A percentile compares a stretch with the other conserved stretches of the same genome.
These are phyloP conservation scores for Parazoanthus atlanticus DNA, from an alignment of 92 coral and sea anemone genomes.

Conservation along the genomic window DNA sequence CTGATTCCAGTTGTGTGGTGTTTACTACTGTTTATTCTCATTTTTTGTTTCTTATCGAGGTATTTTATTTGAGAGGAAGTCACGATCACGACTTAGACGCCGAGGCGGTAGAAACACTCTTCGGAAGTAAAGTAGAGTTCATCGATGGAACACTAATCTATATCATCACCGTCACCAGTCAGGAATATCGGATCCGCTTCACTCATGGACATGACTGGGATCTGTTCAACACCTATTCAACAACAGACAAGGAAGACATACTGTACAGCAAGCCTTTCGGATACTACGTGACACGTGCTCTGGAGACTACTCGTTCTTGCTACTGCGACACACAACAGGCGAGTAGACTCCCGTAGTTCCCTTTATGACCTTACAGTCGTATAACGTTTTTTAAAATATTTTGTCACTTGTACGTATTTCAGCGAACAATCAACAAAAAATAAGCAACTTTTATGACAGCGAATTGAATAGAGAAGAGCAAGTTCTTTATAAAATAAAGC, in stretches of 20 bases:
- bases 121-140: conserved; percentile 47
- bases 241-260: conserved; percentile 11
- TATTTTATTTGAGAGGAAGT: conserved; percentile 50
- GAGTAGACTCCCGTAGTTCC: not conserved
- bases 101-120: conserved; percentile 8
- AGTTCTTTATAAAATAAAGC: no score
- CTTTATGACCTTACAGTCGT: no score
- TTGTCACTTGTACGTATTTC: no score
- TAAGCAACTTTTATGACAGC: no score
- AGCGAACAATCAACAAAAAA: no score
- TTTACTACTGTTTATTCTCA: no score
- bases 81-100: conserved; percentile 53
- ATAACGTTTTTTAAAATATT: no score
- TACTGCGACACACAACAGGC: conserved; percentile 44
- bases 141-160: conserved; percentile 49
- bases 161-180: conserved; percentile 41
- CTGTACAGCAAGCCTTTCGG: conserved; percentile 48
- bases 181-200: conserved; percentile 54
- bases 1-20: no score
- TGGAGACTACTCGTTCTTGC: conserved; percentile 30
- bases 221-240: conserved; percentile 50
- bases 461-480: no score
- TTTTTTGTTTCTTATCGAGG: not conserved
- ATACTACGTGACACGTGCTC: conserved; percentile 52
- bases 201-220: conserved; percentile 67